These are phyloP conservation scores for Calcarius lapponicus DNA, from an alignment of 2,797 vertebrate species.

Conservation along the genomic window DNA sequence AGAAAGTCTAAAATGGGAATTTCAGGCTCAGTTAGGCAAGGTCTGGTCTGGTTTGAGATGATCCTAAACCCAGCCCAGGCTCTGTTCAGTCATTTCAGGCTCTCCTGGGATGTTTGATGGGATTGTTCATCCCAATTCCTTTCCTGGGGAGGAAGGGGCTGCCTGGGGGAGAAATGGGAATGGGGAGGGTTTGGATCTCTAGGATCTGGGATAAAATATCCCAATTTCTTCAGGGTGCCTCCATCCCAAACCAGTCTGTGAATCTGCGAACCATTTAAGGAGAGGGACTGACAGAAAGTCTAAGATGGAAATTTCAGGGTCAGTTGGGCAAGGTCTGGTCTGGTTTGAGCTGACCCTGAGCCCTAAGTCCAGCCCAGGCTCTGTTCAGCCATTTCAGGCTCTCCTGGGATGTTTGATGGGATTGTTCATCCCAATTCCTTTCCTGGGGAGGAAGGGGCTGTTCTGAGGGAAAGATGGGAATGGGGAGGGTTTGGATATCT, in stretches of 20 bases:
- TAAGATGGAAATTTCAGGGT: no score
- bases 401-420: neutral
- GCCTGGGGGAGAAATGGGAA: neutral
- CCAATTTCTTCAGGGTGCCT: rapidly evolving
- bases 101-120: neutral
- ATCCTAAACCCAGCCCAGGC: no score
- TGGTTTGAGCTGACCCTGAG: neutral
- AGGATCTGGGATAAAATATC: neutral
- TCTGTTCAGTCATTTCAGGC: neutral
- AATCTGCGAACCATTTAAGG: rapidly evolving
- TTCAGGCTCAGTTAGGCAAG: rapidly evolving
- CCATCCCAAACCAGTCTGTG: neutral
- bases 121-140: neutral
- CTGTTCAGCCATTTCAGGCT: neutral
- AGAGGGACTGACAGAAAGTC: no score
- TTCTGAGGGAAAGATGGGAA: no score
- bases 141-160: neutral
- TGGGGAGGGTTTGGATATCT: no score
- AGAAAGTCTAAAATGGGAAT: neutral
- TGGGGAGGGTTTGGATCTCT: neutral
- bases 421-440: neutral
- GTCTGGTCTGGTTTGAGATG: no score
- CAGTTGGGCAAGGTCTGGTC: neutral
- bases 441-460: neutral
- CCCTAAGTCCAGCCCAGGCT: neutral